These are phyloP conservation scores for Varanus salvator DNA, from an alignment of 2,113 vertebrate genomes.

Conservation along the genomic window DNA sequence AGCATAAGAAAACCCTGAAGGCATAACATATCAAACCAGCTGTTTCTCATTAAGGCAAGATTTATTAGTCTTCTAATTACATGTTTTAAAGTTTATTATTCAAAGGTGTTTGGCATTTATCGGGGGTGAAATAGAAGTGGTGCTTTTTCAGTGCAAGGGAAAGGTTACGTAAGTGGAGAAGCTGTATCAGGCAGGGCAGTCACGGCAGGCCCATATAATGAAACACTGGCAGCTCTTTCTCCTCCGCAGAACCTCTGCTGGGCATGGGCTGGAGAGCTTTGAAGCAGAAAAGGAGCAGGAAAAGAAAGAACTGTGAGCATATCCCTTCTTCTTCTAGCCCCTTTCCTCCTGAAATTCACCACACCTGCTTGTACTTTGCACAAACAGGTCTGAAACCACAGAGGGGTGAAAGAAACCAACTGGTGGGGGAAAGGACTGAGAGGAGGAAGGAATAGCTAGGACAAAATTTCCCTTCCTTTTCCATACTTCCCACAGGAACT, in stretches of 20 bases:
- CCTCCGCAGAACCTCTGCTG: slow-evolving; percentile 38
- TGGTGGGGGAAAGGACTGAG: not conserved
- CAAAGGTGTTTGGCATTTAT: slow-evolving; percentile 65
- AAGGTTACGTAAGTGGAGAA: slow-evolving; percentile 49
- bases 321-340: not conserved
- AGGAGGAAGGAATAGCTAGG: not conserved
- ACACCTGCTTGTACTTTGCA: not conserved
- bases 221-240: not conserved
- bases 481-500: not conserved
- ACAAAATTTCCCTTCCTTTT: not conserved
- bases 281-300: slow-evolving; percentile 36
- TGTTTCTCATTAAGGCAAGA: slow-evolving; percentile 81
- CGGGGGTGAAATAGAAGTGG: slow-evolving; percentile 52
- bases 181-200: slow-evolving; percentile 38
- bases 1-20: slow-evolving; percentile 58
- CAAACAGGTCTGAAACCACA: not conserved
- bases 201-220: not conserved
- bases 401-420: not conserved
- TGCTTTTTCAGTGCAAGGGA: slow-evolving; percentile 57
- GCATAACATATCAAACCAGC: slow-evolving; percentile 64
- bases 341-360: not conserved
- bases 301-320: not conserved
- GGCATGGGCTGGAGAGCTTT: slow-evolving; percentile 24
- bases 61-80: slow-evolving; percentile 76
- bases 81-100: slow-evolving; percentile 74